Conservation (phyloP, 1,140 invertebrate genomes). For the Notospermus geniculatus region DNA sequence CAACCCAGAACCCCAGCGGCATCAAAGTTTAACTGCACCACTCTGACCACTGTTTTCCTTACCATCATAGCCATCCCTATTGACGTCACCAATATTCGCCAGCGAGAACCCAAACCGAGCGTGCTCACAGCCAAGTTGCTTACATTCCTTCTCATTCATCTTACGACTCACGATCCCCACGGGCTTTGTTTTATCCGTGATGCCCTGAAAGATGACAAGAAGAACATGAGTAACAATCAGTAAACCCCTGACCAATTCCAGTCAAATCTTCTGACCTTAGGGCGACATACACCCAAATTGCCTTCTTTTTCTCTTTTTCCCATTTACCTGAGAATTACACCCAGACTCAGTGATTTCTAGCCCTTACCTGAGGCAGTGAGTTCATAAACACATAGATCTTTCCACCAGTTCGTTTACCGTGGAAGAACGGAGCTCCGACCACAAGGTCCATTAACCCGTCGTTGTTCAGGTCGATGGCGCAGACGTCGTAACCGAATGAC, state of each 20-base stretch:
- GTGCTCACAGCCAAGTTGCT: conserved; percentile 31
- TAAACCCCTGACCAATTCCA: no score
- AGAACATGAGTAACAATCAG: no score
- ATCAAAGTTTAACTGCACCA: no score
- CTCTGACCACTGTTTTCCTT: no score
- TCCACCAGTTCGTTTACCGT: conserved; percentile 51
- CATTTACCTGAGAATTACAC: conserved; percentile 5
- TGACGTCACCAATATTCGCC: conserved; percentile 85
- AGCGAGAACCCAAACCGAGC: conserved; percentile 82
- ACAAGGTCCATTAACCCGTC: conserved; percentile 90
- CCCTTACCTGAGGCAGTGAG: no score
- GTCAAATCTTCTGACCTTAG: no score
- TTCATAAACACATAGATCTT: conserved; percentile 50
- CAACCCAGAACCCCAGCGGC: no score
- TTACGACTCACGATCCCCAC: conserved; percentile 31
- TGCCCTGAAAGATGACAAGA: neutral
- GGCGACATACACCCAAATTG: neutral
- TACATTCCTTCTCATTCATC: conserved; percentile 36
- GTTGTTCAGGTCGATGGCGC: conserved; percentile 85
- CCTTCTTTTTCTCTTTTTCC: neutral
- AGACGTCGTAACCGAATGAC: conserved; percentile 91
- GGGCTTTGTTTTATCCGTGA: conserved; percentile 37
- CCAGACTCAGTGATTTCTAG: conserved; percentile 8
- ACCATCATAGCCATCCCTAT: conserved; percentile 76
- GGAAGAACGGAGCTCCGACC: conserved; percentile 92